Percentiles rank a stretch among this genome's conserved stretches.
These are phyloP conservation scores for Seira sanloemensis DNA, from an alignment of 2,888 invertebrate genomes.

Conservation along the genomic window DNA sequence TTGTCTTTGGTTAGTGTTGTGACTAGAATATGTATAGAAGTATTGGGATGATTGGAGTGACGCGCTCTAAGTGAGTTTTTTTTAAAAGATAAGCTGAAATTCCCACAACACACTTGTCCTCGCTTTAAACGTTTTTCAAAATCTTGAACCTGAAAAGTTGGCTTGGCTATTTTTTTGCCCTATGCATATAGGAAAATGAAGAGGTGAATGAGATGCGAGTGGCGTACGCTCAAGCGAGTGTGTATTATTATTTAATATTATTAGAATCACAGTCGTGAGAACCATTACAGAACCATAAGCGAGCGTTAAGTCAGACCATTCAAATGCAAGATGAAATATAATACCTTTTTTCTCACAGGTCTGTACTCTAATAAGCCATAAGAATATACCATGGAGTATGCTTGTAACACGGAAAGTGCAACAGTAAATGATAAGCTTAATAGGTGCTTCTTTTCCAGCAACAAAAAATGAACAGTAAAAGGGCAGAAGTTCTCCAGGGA, in stretches of 20 bases:
- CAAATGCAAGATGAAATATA: neutral
- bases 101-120: too few species aligned
- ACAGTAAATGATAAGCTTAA: neutral
- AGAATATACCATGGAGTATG: neutral
- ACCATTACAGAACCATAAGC: neutral
- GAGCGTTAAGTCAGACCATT: too few species aligned
- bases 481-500: neutral
- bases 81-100: too few species aligned
- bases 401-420: neutral
- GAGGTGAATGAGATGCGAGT: neutral
- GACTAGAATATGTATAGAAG: too few species aligned
- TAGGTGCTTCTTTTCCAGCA: neutral
- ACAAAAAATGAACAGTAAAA: constrained; percentile 4
- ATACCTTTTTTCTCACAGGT: neutral
- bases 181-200: neutral
- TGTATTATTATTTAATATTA: neutral
- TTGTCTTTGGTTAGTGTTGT: too few species aligned
- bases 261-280: neutral
- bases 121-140: neutral
- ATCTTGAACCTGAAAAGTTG: neutral
- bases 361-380: neutral
- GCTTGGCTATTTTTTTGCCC: neutral
- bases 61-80: too few species aligned
- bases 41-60: too few species aligned
- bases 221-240: neutral